Evolutionary conservation across 2,888 invertebrate species (phyloP), one percentile per base, ranked within the genome.

Genomic region (Eulithis testata): DNA sequence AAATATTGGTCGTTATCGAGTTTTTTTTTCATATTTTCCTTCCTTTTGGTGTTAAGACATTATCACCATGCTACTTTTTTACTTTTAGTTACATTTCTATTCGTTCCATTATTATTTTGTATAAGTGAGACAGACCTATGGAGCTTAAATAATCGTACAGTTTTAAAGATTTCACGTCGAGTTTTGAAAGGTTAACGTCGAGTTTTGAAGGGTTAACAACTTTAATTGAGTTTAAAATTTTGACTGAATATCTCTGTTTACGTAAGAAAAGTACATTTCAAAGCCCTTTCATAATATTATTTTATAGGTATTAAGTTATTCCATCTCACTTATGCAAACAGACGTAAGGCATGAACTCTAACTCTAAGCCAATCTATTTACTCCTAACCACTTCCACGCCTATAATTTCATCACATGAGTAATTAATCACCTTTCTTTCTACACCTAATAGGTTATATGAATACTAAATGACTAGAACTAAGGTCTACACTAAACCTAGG

Each of bases 361-460:
- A 62, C 57, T 52, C 71, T 76, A 73, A 57, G 31, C 59, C 70
- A 64, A 70, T 70, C 71, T 11, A 72, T 77, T 57, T 59, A 12
- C 43, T 67, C 72, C 82, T 88, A 87, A 76, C 65, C 82, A 85
- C 84, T 77, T 74, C 75, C 81, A 83, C 84, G 63, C 70, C 81
- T 83, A 82, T 76, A 72, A 21, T 81, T 82, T 82, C 88, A 88
- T 88, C 87, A 88, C 86, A 87, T 85, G 77, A 80, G 75, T 81
- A 82, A 72, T 76, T 49, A 83, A 86, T 87, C 86, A 87, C 87
- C 80, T 80, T 81, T 78, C 74, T 76, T 76, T 79, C 88, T 89
- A 90, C 84, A 73, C 60, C 84, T 86, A 87, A 76, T 74, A 75
- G 73, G 49, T 79, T 81, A 84, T 70, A 65, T 69, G 66, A 73